These are phyloP conservation scores for Lycaon pictus DNA, from an alignment of 2,113 vertebrate species.

Conservation along the genomic window DNA sequence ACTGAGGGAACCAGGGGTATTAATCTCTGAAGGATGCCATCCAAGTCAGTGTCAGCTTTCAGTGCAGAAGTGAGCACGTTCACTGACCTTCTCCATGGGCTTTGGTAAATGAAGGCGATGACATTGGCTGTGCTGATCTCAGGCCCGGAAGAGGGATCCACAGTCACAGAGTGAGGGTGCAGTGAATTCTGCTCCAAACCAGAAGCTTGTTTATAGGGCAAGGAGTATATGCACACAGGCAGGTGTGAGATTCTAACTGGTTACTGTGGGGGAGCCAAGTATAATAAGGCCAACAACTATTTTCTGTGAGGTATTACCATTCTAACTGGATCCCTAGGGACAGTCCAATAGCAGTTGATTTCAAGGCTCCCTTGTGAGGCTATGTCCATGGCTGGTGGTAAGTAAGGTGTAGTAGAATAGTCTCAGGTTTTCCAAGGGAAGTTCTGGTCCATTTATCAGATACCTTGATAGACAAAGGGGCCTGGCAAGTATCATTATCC, in stretches of 20 bases:
- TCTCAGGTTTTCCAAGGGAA: neutral
- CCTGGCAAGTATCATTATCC: neutral
- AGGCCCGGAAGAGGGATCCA: neutral
- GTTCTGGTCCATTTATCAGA: neutral
- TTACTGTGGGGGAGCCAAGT: constrained; percentile 13
- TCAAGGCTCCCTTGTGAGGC: neutral
- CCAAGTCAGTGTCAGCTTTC: neutral
- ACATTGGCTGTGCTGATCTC: neutral
- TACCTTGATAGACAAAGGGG: neutral
- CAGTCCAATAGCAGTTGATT: neutral
- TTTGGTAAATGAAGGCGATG: neutral
- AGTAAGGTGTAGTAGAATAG: neutral
- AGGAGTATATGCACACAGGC: neutral
- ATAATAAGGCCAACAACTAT: neutral
- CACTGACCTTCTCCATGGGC: constrained; percentile 53
- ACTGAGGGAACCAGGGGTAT: neutral
- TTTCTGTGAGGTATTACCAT: constrained; percentile 11
- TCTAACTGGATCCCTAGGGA: constrained; percentile 18
- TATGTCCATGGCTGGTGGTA: neutral
- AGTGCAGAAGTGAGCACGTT: neutral
- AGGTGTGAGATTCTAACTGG: neutral
- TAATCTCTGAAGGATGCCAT: neutral
- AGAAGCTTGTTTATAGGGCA: neutral
- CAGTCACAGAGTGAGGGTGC: neutral
- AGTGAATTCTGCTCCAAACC: neutral